These are phyloP conservation scores for Yponomeuta sedellus DNA, from an alignment of 2,888 invertebrate genomes.

Conservation along the genomic window DNA sequence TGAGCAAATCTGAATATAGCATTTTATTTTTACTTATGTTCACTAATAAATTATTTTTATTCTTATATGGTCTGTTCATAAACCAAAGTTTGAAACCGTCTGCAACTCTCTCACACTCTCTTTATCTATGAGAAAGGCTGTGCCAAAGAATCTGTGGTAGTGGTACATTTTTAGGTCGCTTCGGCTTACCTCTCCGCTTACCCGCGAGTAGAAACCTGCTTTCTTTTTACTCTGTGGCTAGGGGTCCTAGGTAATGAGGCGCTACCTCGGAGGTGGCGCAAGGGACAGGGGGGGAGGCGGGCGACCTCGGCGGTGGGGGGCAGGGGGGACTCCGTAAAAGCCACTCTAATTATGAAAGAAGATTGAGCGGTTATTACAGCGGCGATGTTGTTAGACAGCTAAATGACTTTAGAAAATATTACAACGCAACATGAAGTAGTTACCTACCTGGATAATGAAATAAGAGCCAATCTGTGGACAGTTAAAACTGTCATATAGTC, in stretches of 20 bases:
- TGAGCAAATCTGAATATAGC: too few species aligned
- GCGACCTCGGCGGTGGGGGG: conserved; percentile 22
- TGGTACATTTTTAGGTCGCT: too few species aligned
- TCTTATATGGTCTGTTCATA: too few species aligned
- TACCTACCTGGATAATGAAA: not conserved
- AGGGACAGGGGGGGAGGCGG: conserved; percentile 28
- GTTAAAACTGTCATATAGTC: too few species aligned
- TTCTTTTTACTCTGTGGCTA: not conserved
- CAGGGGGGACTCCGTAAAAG: conserved; percentile 45
- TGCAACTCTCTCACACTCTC: too few species aligned
- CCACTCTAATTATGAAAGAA: conserved; percentile 73
- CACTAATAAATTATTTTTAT: too few species aligned
- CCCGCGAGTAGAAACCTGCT: not conserved
- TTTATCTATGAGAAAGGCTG: too few species aligned
- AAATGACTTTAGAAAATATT: conserved; percentile 6
- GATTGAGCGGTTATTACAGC: conserved; percentile 54
- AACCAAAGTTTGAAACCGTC: too few species aligned
- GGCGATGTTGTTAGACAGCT: conserved; percentile 12
- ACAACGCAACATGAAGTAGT: not conserved
- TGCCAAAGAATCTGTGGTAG: too few species aligned
- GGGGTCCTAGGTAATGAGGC: conserved; percentile 1
- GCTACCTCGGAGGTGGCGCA: not conserved
- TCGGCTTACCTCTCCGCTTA: too few species aligned
- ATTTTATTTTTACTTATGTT: too few species aligned
- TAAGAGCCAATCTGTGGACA: too few species aligned